Base-by-base conservation (phyloP, 2,797 vertebrate genomes). In the Intellagama lesueurii region DNA sequence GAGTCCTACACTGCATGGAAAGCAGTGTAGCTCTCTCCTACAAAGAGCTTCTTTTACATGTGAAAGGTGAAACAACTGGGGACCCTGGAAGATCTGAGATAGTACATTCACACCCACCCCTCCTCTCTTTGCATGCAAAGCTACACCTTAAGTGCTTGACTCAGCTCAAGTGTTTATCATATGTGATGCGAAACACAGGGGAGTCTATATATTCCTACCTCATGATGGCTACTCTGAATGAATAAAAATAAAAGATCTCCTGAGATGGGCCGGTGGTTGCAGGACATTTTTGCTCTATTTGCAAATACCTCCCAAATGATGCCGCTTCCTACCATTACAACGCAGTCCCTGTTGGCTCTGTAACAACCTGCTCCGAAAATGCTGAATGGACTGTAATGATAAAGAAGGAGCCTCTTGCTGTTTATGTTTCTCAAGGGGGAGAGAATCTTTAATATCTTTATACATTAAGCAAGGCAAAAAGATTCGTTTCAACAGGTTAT, bases 391-490 rank as follows among this genome's bases (percentile, higher is more conserved):
- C 35, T 32, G 30, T 83, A 83, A 83, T 49, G 40, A 0, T 77
- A 81, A 87, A 3, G 88, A 89, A 14, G 40, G 24, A 32, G 40
- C 24, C 1, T 19, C 47, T 77, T 88, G 82, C 32, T 52, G 81
- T 68, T n/a, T 68, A 81, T 49, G 66, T 56, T n/a, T 32, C 66
- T 44, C 0, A 14, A 79, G 0, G 85, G 60, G 26, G 0, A 2
- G 35, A n/a, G 70, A 91, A 90, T 64, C 60, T 64, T 64, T 64
- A 64, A 64, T 64, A 93, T 93, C 85, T n/a, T 35, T 47, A 0
- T 0, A 47, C 0, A 0, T 56, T 9, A 82, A 49, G 1, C 11
- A 6, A 32, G 81, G 52, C 26, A 91, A 83, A 91, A 83, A 64
- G 52, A 66, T 75, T 19, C 40, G 7, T 75, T 30, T 87, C 85